Base-by-base conservation (phyloP, 1,140 invertebrate species). In the Samia ricini region DNA sequence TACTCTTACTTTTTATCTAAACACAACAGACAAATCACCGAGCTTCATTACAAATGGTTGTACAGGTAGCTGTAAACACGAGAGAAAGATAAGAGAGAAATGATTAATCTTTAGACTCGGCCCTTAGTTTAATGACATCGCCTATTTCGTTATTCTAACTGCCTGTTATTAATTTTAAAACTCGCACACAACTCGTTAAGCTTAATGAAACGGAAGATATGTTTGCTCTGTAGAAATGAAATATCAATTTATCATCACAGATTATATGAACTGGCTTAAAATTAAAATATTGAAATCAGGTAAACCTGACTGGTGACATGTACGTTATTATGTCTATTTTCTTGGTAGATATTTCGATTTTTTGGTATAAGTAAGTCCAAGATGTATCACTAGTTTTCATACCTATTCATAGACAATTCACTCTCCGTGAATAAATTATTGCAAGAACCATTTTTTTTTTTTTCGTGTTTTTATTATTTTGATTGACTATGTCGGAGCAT, bases 31-130 rank as follows among this genome's bases (percentile, higher is more conserved):
- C 33, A 42, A 42, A 42, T 42, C 33, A 15, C 33, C 33, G 15
- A 42, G 33, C 12, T 42, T 42, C 33, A 42, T 42, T 42, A 42
- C 33, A 42, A 42, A 42, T 42, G 33, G 33, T 42, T 42, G 33
- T 42, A 42, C 33, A 42, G 33, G 33, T 42, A 42, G 33, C 33
- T 42, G 33, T 42, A 42, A 42, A 42, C 33, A 42, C 33, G 33
- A 42, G 33, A 42, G 33, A 42, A 42, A 12, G 33, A 42, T 42
- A 42, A 42, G 33, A 42, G n/a, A 42, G 10, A 42, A 42, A 42
- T 42, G 33, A 42, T 42, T 42, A 42, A 42, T 42, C 33, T 42
- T 42, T 15, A 10, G 7, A 15, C 33, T 42, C 33, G 33, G 33
- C 33, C 33, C 33, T 42, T 42, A 42, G 33, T 42, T 42, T 42